A percentile compares a stretch with the other conserved stretches of the same genome.
Conservation (phyloP, 1,140 invertebrate genomes). For the Steinernema feltiae region DNA sequence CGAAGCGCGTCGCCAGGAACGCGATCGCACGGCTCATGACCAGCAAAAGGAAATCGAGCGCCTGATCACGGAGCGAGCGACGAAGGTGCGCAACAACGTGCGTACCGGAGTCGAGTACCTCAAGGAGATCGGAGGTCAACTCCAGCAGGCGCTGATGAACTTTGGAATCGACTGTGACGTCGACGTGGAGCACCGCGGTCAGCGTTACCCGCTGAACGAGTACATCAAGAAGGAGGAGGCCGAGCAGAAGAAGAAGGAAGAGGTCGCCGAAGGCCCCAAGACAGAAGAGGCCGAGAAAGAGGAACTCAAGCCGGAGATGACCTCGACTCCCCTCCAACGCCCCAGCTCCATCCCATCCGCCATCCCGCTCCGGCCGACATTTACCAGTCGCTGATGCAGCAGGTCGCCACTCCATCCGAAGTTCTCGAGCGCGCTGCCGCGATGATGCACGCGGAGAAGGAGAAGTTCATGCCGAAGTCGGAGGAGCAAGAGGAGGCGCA, state of each 20-base stretch:
- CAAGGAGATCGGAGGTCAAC: slow-evolving; percentile 33
- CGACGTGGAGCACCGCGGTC: slow-evolving; percentile 24
- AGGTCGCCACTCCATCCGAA: not conserved
- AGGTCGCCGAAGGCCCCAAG: not conserved
- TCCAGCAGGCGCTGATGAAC: slow-evolving; percentile 32
- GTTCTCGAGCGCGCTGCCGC: not conserved
- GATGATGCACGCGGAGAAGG: not conserved
- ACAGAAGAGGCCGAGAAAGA: not conserved
- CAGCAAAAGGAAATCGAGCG: not conserved
- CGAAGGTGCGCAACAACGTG: not conserved
- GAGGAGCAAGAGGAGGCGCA: not conserved
- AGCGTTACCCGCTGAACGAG: not conserved
- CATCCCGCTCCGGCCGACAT: not conserved
- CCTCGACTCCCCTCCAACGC: not conserved
- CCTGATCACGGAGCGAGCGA: not conserved
- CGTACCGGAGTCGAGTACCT: slow-evolving; percentile 28
- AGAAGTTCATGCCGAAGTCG: not conserved
- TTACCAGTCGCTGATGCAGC: not conserved
- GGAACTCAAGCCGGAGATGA: not conserved
- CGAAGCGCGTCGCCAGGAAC: not conserved
- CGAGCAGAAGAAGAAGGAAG: too few species aligned
- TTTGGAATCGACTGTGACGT: slow-evolving; percentile 41
- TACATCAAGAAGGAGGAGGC: not conserved
- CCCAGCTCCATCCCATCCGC: not conserved
- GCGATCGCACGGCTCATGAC: not conserved